Evolutionary conservation across 2,797 vertebrate genomes (phyloP).

Genomic region (Phoebastria nigripes): DNA sequence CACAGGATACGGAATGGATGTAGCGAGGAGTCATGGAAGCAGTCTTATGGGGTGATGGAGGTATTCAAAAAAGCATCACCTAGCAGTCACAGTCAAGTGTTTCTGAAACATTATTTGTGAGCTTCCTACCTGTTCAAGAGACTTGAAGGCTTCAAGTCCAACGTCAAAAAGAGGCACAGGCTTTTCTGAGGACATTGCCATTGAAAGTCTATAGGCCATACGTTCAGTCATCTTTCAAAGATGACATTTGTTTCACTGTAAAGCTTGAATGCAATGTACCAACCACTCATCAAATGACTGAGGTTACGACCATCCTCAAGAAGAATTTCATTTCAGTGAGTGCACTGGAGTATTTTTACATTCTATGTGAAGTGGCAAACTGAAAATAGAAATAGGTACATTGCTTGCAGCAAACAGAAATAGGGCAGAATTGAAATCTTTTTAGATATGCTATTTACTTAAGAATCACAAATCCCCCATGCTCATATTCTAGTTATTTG

Average conservation of each 20-base stretch:
- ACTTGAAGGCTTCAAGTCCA: not conserved
- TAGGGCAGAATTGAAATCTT: not conserved
- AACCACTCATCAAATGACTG: not conserved
- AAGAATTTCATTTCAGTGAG: not conserved
- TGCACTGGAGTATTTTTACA: not conserved
- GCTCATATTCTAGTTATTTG: not conserved
- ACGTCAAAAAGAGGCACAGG: not conserved
- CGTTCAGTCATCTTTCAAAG: not conserved
- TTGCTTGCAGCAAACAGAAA: not conserved
- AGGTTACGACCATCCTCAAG: not conserved
- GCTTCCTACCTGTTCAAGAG: not conserved
- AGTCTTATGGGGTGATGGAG: not conserved
- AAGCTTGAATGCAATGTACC: not conserved
- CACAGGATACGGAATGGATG: rapidly evolving
- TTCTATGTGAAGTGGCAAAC: not conserved
- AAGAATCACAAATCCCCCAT: not conserved
- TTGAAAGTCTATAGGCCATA: not conserved
- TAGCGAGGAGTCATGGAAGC: rapidly evolving
- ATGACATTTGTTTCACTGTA: not conserved
- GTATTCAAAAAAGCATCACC: not conserved
- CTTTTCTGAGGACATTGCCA: not conserved
- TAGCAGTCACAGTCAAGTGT: not conserved
- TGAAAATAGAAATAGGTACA: not conserved
- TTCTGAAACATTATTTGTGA: not conserved
- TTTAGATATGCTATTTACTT: not conserved